Evolutionary conservation across 2,797 vertebrate genomes (phyloP), one percentile per base, ranked within the genome.

Genomic region (Cossypha heuglini): DNA sequence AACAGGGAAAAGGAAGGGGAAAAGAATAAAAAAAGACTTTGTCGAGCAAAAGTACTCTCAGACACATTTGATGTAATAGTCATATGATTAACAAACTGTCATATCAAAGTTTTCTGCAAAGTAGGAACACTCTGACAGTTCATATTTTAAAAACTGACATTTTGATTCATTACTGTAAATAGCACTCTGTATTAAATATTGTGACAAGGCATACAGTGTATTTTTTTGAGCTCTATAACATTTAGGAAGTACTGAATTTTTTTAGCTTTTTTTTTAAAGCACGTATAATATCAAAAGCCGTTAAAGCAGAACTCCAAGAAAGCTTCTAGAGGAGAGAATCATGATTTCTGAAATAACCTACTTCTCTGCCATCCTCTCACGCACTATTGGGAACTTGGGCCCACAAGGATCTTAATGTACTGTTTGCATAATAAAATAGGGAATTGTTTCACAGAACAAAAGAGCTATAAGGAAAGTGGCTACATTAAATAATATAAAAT

Each of bases 161-260:
- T 98, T 98, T 97, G 97, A 98, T 98, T 98, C 98, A 98, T 97
- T 97, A 98, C 98, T 97, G 97, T 98, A 98, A 98, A 98, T 98
- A 98, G 98, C 97, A 96, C 86, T 76, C 97, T 78, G 92, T 95
- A 95, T 97, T 98, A 97, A 98, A 98, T 98, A 98, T 98, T 98
- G 96, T 98, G 98, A 98, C 98, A 98, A 97, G 97, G 83, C 97
- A 96, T 94, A 96, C 86, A 97, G 97, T 40, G 88, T 94, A 95
- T 94, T 95, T 96, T 49, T 90, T 94, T 93, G 83, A 91, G 94
- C 71, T 91, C 91, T 92, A 2, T 96, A 97, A 96, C 94, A 97
- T 97, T 97, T 95, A 96, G 95, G 93, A 97, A 96, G 86, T 94
- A 78, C 84, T 59, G 62, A 59, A 16, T 61, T 93, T 86, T 86